These are phyloP conservation scores for Artemisiospiza belli DNA, from an alignment of 2,113 vertebrate genomes.

Conservation along the genomic window DNA sequence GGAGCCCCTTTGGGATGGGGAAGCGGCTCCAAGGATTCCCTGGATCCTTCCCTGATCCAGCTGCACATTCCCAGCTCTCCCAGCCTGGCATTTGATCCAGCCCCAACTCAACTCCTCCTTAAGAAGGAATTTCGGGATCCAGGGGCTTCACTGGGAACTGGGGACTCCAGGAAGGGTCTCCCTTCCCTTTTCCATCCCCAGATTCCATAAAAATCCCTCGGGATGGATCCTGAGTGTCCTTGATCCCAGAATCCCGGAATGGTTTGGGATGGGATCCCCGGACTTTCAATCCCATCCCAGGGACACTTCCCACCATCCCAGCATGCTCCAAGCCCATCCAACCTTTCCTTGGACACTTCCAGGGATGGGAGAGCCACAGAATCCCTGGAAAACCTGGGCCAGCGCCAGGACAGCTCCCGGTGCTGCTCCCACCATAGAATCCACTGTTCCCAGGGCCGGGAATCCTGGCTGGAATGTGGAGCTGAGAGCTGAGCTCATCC, in stretches of 20 bases:
- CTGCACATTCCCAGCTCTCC: too few species aligned
- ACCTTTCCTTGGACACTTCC: not conserved
- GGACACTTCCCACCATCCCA: fast-evolving
- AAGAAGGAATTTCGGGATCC: fast-evolving
- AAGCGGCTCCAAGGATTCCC: too few species aligned
- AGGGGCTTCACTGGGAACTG: fast-evolving
- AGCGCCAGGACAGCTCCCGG: too few species aligned
- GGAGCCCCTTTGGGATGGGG: too few species aligned
- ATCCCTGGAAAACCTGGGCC: not conserved
- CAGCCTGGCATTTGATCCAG: too few species aligned
- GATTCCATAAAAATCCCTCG: not conserved
- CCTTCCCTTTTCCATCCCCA: not conserved
- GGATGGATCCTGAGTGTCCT: not conserved
- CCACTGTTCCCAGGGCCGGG: fast-evolving
- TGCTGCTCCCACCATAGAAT: not conserved
- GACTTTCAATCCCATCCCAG: not conserved
- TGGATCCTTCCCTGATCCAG: too few species aligned
- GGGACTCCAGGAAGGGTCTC: not conserved
- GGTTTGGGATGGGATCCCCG: not conserved
- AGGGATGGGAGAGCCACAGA: not conserved
- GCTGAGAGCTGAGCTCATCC: not conserved
- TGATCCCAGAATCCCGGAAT: not conserved
- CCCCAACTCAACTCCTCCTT: too few species aligned
- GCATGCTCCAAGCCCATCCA: fast-evolving
- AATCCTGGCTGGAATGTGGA: not conserved